Evolutionary conservation across 2,113 vertebrate species (phyloP), one percentile per base, ranked within the genome.

Genomic region (Thymallus thymallus): DNA sequence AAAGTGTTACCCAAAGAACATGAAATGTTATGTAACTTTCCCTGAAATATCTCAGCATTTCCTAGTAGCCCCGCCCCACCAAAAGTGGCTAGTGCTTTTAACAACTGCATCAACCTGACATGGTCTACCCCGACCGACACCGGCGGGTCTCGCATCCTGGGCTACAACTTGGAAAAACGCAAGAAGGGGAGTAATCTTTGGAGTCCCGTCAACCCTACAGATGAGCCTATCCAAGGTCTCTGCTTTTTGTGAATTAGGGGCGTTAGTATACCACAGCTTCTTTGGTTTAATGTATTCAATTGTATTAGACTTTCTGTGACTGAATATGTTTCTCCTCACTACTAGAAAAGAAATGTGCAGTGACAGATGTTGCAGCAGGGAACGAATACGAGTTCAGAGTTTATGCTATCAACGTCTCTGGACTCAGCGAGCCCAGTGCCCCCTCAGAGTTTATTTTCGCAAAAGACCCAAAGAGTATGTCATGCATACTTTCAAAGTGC

Each of bases 311-410:
- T 20, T 46, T 46, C 66, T 22, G 4, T 23, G 9, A 20, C 41
- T 68, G 3, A 23, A 14, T 51, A 14, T 51, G 1, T 66, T 4
- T 73, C 63, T 75, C 63, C 22, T 30, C 9, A 26, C 55, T 48
- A 78, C 7, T 60, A 96, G 96, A 93, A 18, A 96, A 86, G 84
- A 94, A 86, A 76, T 94, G 87, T 87, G 88, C 85, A 0, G 92
- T 96, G 46, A 89, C 66, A 4, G 89, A 89, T 69, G 74, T 98
- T 26, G 90, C 93, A 75, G 90, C 90, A 12, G 95, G 94, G 10
- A 78, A 92, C 48, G 94, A 94, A 78, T 97, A 97, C 3, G 95
- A 98, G 81, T 98, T 98, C 74, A 93, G 94, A 3, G 94, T 98
- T 72, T 90, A 89, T 0, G 96, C 95, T 5, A 87, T 98, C 80